Percentiles rank a stretch among this genome's conserved stretches.
Conservation (phyloP, 2,113 vertebrate species). For the Percina caprodes region DNA sequence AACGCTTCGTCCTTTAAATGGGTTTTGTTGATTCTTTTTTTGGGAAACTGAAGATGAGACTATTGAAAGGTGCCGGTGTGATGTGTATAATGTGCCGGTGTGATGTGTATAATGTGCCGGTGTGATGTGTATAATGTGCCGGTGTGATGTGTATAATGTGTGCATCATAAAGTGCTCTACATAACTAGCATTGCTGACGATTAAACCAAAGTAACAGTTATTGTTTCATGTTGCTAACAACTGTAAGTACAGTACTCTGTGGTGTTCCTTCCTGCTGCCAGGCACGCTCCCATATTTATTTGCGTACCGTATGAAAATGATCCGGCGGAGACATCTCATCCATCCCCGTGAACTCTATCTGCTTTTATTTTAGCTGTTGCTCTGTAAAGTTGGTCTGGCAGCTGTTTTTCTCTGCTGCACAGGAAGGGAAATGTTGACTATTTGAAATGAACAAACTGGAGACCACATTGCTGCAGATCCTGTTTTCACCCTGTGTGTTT, state of each 20-base stretch:
- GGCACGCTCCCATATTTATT: conserved; percentile 7
- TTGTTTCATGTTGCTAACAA: not conserved
- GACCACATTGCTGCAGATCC: too few relatives aligned
- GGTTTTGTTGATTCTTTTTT: not conserved
- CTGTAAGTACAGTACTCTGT: not conserved
- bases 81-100: too few relatives aligned
- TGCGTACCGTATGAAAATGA: conserved; percentile 54
- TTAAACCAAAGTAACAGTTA: not conserved
- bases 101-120: too few relatives aligned
- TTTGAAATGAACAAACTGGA: not conserved
- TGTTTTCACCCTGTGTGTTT: too few relatives aligned
- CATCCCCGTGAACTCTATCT: not conserved
- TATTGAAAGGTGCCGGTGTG: too few relatives aligned
- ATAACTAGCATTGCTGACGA: not conserved
- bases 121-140: too few relatives aligned
- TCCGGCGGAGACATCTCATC: not conserved
- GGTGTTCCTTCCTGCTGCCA: not conserved
- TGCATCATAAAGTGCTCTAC: too few relatives aligned
- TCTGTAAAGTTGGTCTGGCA: not conserved
- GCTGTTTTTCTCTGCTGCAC: not conserved
- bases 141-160: too few relatives aligned
- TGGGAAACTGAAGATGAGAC: not conserved
- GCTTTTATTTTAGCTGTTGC: conserved; percentile 24
- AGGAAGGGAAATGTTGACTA: not conserved
- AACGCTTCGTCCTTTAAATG: not conserved